Conservation (phyloP, 2,113 vertebrate genomes). For the Zapornia atra region DNA sequence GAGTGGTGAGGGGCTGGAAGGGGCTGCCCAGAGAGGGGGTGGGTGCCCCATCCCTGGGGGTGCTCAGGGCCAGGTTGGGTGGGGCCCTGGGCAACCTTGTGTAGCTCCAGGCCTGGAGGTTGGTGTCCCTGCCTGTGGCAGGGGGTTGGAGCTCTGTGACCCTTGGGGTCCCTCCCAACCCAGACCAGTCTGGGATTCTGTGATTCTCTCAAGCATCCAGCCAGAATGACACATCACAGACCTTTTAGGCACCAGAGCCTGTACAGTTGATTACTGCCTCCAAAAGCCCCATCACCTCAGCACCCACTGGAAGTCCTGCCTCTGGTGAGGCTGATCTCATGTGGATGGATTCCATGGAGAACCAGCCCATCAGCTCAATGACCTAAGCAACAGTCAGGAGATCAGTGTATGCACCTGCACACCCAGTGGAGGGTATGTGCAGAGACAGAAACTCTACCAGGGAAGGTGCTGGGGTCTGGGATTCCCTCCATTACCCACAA, state of each 20-base stretch:
- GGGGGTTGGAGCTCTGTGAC: too few relatives aligned
- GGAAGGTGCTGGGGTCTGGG: neutral
- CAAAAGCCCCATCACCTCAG: neutral
- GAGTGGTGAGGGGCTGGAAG: too few relatives aligned
- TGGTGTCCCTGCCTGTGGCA: too few relatives aligned
- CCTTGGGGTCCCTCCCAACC: too few relatives aligned
- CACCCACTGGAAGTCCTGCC: neutral
- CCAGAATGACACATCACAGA: neutral
- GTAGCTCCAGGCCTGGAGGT: too few relatives aligned
- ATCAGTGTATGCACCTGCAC: rapidly evolving
- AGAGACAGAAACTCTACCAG: neutral
- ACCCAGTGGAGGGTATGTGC: neutral
- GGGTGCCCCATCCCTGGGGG: too few relatives aligned
- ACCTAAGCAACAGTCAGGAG: neutral
- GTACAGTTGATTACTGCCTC: neutral
- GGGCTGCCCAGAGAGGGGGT: too few relatives aligned
- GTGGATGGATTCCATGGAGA: neutral
- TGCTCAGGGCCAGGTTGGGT: too few relatives aligned
- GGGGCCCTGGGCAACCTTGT: too few relatives aligned
- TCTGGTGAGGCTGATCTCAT: too few relatives aligned
- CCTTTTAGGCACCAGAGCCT: neutral
- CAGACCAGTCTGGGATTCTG: too few relatives aligned
- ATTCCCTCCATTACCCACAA: neutral
- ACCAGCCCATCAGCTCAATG: neutral
- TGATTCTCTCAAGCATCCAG: too few relatives aligned